These are phyloP conservation scores for Pedicia rivosa DNA, from an alignment of 2,888 invertebrate species.

Conservation along the genomic window DNA sequence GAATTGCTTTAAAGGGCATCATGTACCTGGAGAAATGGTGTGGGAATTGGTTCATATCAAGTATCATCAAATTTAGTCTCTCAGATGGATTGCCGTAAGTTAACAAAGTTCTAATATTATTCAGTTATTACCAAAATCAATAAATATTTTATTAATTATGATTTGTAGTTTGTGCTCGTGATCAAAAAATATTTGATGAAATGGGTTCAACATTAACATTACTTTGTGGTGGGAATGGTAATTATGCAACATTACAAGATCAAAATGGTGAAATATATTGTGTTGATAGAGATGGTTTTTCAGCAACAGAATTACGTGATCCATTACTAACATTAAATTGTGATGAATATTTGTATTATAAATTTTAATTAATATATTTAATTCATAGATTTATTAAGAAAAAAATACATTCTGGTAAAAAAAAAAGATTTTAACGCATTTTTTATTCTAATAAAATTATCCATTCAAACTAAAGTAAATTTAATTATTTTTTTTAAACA, in stretches of 20 bases:
- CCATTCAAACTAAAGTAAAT: too few species aligned
- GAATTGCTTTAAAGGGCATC: constrained; percentile 35
- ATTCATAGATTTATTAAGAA: too few species aligned
- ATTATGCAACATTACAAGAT: constrained; percentile 39
- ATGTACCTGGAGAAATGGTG: constrained; percentile 43
- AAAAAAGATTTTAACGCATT: too few species aligned
- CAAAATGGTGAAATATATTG: constrained; percentile 37
- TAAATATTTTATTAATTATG: background rate
- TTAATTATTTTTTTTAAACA: too few species aligned
- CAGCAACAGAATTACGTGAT: constrained; percentile 24
- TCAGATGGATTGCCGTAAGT: constrained; percentile 41
- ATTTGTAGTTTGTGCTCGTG: constrained; percentile 44
- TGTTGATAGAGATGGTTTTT: constrained; percentile 43
- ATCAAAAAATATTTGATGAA: constrained; percentile 34
- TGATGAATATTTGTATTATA: background rate
- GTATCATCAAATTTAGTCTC: constrained; percentile 21
- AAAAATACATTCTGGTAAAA: too few species aligned
- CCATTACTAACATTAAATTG: background rate
- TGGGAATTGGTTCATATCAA: constrained; percentile 38
- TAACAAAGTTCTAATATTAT: constrained; percentile 6
- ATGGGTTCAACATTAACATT: constrained; percentile 33
- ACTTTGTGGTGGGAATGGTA: constrained; percentile 38
- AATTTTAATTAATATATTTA: too few species aligned
- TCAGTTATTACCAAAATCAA: background rate
- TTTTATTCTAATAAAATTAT: too few species aligned